Conservation (phyloP, 2,888 invertebrate species). For the Adelphocoris suturalis region DNA sequence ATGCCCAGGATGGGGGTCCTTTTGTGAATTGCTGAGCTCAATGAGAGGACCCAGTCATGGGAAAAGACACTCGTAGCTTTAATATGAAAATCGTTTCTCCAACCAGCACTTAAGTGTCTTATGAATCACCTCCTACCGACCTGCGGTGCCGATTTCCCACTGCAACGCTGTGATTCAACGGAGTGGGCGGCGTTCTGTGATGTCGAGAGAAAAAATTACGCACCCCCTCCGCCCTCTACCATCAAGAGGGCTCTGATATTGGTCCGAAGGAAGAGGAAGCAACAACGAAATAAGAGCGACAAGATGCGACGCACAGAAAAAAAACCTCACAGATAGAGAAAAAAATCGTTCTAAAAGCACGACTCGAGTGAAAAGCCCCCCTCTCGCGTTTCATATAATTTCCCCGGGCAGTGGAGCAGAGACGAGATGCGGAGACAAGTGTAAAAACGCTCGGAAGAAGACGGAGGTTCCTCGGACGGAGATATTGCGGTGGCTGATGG, state of each 20-base stretch:
- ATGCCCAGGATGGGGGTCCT: not conserved
- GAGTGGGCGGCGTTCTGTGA: constrained; percentile 32
- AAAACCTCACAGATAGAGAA: not conserved
- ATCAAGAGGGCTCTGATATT: not conserved
- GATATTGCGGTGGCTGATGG: constrained; percentile 34
- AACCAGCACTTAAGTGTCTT: constrained; percentile 15
- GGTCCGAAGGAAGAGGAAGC: not conserved
- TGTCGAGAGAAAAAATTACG: constrained; percentile 34
- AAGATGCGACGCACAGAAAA: not conserved
- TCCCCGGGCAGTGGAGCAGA: constrained; percentile 58
- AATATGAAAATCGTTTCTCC: constrained; percentile 42
- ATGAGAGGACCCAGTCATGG: constrained; percentile 33
- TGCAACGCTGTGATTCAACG: constrained; percentile 59
- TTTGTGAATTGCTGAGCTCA: not conserved
- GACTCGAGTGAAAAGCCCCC: constrained; percentile 43
- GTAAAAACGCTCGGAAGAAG: constrained; percentile 32
- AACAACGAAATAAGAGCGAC: constrained; percentile 2
- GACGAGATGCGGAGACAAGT: constrained; percentile 44
- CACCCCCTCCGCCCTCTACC: not conserved
- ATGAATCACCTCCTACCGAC: not conserved
- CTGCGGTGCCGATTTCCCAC: constrained; percentile 57
- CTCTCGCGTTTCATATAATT: constrained; percentile 59
- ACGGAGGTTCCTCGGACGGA: constrained; percentile 2
- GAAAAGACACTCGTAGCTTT: constrained; percentile 45
- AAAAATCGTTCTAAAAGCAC: constrained; percentile 30